Conservation (phyloP, 92 coral and sea anemone genomes). For the Scolanthus callimorphus region DNA sequence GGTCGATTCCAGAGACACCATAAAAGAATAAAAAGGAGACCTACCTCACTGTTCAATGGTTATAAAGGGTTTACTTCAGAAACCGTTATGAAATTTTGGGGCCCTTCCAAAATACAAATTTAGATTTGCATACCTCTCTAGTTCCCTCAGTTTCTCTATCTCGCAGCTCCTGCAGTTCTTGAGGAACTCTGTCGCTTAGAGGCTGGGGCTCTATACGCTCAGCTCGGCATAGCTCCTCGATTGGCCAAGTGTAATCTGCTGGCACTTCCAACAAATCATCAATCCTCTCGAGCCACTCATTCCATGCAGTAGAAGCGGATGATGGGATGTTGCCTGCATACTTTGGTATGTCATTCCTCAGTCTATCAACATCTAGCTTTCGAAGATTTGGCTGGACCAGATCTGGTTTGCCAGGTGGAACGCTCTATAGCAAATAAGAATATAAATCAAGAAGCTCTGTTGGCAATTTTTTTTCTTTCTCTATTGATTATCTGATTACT, state of each 20-base stretch:
- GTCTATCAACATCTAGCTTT: constrained; percentile 23
- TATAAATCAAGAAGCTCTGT: neutral
- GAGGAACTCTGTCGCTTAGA: constrained; percentile 1
- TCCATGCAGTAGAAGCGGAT: constrained; percentile 10
- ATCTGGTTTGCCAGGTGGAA: constrained; percentile 36
- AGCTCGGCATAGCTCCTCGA: neutral
- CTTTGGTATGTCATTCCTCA: constrained; percentile 36
- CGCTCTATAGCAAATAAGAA: constrained; percentile 2
- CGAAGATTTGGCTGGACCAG: constrained; percentile 4
- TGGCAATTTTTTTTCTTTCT: too few relatives aligned
- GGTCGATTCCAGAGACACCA: too few relatives aligned
- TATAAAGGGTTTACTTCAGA: too few relatives aligned
- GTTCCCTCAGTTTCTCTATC: constrained; percentile 23
- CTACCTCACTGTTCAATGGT: too few relatives aligned
- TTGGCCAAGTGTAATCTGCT: constrained; percentile 22
- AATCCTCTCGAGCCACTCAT: constrained; percentile 11
- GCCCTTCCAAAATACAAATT: neutral
- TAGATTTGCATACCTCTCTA: constrained; percentile 14
- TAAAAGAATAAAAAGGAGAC: too few relatives aligned
- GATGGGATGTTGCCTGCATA: constrained; percentile 28
- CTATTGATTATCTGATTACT: too few relatives aligned
- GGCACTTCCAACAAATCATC: constrained; percentile 17
- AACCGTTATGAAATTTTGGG: neutral
- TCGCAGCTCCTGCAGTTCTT: constrained; percentile 18
- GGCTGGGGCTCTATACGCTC: neutral